phyloP scores from a whole-genome alignment of 53 echinoderm and acorn worm species.

The Holothuria scabra region DNA sequence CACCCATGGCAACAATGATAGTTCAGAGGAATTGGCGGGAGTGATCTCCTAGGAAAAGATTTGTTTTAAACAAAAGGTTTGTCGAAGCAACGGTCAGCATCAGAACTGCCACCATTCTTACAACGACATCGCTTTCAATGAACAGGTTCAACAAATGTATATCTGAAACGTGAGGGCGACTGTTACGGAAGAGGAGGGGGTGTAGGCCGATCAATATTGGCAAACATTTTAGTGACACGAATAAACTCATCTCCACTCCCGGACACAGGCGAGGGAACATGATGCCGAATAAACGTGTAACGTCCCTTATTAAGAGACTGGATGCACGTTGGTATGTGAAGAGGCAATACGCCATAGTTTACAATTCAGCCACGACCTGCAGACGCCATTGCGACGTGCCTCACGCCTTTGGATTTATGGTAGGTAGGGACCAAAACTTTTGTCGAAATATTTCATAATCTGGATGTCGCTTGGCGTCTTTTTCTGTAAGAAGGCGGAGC shows the following conservation, averaged over 20 bases:
- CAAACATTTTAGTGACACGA: background rate
- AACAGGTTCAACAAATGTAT: too few relatives aligned
- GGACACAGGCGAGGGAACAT: background rate
- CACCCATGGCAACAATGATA: too few relatives aligned
- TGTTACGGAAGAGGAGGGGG: too few relatives aligned
- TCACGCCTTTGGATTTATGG: conserved; percentile 5
- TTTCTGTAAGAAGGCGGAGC: background rate
- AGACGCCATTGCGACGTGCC: conserved; percentile 6
- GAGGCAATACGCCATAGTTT: background rate
- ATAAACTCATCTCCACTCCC: background rate
- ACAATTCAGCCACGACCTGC: background rate
- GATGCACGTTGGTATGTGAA: background rate
- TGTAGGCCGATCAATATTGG: background rate
- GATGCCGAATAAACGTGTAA: background rate
- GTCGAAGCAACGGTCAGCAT: too few relatives aligned
- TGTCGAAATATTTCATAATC: background rate
- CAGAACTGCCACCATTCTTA: too few relatives aligned
- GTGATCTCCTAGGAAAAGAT: too few relatives aligned
- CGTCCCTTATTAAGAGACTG: background rate
- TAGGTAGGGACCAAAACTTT: background rate
- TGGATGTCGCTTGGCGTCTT: background rate
- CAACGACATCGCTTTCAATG: too few relatives aligned
- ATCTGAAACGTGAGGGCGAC: too few relatives aligned
- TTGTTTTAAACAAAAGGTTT: too few relatives aligned
- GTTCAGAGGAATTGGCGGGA: too few relatives aligned